Evolutionary conservation across 2,888 invertebrate species (phyloP), one percentile per base, ranked within the genome.

Genomic region (Terebella lapidaria): DNA sequence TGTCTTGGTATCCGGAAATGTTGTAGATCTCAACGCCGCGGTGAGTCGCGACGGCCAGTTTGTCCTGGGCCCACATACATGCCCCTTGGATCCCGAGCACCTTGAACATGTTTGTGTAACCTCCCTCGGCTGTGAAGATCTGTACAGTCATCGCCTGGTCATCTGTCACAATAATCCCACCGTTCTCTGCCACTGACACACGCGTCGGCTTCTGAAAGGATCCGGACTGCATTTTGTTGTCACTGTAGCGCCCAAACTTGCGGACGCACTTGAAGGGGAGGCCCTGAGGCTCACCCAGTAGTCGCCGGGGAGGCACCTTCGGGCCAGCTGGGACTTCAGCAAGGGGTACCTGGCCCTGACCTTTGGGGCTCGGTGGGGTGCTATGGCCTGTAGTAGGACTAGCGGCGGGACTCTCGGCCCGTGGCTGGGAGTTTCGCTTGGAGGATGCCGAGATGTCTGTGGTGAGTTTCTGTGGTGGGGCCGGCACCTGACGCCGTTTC

Each of bases 81-180:
- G 59, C 54, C 27, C 51, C 56, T 24, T 54, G 59, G 18, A 59
- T 55, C 1, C 65, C 65, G 3, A 61, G 18, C 46, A 61, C 65
- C 24, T 60, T 65, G 27, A 65, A 63, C 65, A 59, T 60, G 42
- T 54, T 47, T 10, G 55, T 18, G 25, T 61, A 61, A 10, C 59
- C 60, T 1, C 65, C 65, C 1, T 49, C 25, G 5, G n/a, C 2
- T 3, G 51, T 56, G 54, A 65, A 65, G 27, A 61, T n/a, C 46
- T 65, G 65, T 1, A 65, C 57, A 0, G 60, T 52, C 63, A 63
- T 63, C n/a, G 46, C n/a, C 4, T 52, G 24, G 3, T 22, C 26
- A 49, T 65, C 65, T 2, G 52, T 30, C 20, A 59, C 59, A 15
- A 59, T 52, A 5, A 56, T 46, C 4, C 56, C 59, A 1, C 63